Conservation (phyloP, 2,888 invertebrate species). For the Drosophila nr. perissopoda region DNA sequence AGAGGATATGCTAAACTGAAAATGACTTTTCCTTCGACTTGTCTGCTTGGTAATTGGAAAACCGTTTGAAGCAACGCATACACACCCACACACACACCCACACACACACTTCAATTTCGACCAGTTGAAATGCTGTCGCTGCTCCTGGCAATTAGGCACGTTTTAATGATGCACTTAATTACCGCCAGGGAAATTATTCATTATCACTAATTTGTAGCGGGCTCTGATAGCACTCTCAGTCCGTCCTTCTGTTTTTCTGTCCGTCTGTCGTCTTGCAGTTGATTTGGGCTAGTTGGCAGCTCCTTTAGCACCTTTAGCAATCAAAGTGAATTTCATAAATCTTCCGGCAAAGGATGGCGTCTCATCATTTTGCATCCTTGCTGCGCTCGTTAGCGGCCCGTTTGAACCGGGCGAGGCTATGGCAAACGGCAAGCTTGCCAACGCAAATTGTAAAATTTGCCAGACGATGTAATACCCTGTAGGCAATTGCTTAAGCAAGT, state of each 20-base stretch:
- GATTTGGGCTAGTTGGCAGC: slow-evolving; percentile 4
- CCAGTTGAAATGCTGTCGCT: slow-evolving; percentile 34
- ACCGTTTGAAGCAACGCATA: slow-evolving; percentile 55
- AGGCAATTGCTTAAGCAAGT: not conserved
- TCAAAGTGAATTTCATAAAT: slow-evolving; percentile 47
- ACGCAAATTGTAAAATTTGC: not conserved
- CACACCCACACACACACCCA: not conserved
- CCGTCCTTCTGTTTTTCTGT: not conserved
- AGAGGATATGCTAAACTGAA: slow-evolving; percentile 70
- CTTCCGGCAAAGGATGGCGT: slow-evolving; percentile 34
- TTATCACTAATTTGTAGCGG: slow-evolving; percentile 76
- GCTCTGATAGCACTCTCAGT: slow-evolving; percentile 32
- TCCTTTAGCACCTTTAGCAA: slow-evolving; percentile 40
- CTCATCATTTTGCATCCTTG: slow-evolving; percentile 46
- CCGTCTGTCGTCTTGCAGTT: not conserved
- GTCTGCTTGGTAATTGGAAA: slow-evolving; percentile 68
- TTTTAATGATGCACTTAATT: slow-evolving; percentile 79
- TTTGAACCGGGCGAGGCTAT: slow-evolving; percentile 18
- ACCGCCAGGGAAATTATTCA: slow-evolving; percentile 79
- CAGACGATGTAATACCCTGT: slow-evolving; percentile 26
- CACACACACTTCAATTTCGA: slow-evolving; percentile 39
- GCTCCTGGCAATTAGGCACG: slow-evolving; percentile 55
- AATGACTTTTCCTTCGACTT: slow-evolving; percentile 67
- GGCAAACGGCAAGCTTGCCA: slow-evolving; percentile 3
- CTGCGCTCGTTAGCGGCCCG: slow-evolving; percentile 64